Conservation (phyloP, 2,797 vertebrate species). For the Sylvilagus floridanus region DNA sequence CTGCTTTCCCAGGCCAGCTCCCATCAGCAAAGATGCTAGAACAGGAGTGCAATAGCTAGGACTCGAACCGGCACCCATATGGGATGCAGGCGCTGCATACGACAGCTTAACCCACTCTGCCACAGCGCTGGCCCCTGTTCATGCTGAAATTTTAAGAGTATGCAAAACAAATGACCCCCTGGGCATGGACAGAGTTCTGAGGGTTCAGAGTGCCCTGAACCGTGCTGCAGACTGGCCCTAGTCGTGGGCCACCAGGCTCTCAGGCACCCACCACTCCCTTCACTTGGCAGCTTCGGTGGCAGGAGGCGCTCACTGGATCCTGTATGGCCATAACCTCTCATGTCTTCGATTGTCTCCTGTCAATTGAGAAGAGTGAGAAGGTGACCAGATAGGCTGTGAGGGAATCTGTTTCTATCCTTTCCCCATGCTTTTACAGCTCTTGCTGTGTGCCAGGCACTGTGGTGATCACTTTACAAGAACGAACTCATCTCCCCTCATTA, state of each 20-base stretch:
- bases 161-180: neutral
- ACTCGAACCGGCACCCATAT: no score
- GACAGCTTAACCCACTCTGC: no score
- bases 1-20: no score
- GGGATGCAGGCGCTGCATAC: no score
- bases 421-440: neutral
- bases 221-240: neutral
- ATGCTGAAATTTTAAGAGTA: neutral
- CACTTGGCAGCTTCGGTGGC: neutral
- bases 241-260: neutral
- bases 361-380: neutral
- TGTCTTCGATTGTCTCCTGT: neutral
- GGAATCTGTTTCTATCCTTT: neutral
- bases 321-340: neutral
- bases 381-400: neutral
- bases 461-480: slow-evolving; percentile 4
- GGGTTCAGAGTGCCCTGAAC: neutral
- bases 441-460: slow-evolving; percentile 1
- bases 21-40: no score
- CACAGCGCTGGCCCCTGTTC: neutral
- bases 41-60: no score
- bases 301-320: neutral
- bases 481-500: neutral
- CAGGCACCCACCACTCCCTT: neutral
- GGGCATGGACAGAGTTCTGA: neutral